Conservation (phyloP, 1,140 invertebrate species). For the Heterodera carotae region DNA sequence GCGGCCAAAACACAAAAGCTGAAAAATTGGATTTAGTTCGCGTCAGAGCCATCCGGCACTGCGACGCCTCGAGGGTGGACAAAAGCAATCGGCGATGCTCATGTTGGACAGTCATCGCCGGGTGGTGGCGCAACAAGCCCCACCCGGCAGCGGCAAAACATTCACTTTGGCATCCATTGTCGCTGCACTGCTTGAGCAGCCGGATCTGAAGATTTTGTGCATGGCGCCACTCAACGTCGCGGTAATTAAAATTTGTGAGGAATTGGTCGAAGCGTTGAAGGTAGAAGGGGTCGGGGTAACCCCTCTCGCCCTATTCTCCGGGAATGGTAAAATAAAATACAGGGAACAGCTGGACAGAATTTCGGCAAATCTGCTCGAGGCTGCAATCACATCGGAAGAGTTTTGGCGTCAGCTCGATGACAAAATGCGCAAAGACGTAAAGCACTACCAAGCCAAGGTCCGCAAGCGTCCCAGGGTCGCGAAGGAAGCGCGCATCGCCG, state of each 20-base stretch:
- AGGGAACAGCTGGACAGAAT: not conserved
- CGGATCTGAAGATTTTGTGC: not conserved
- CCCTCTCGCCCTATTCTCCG: not conserved
- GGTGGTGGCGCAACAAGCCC: not conserved
- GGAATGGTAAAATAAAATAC: slow-evolving; percentile 10
- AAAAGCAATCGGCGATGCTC: slow-evolving; percentile 3
- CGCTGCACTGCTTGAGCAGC: not conserved
- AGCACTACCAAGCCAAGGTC: not conserved
- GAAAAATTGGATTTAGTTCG: too few species aligned
- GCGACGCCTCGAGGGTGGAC: not conserved
- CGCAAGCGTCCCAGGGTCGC: not conserved
- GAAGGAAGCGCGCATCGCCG: not conserved
- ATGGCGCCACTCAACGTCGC: slow-evolving; percentile 1
- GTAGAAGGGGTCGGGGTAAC: not conserved
- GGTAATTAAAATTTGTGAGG: not conserved
- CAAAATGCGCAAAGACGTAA: not conserved
- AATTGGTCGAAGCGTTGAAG: not conserved
- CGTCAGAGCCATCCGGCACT: not conserved
- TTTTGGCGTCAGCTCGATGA: not conserved
- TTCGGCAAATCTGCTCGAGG: not conserved
- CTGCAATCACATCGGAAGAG: not conserved
- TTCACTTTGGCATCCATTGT: slow-evolving; percentile 7
- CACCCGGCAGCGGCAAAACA: slow-evolving; percentile 7
- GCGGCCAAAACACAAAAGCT: too few species aligned
- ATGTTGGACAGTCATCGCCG: not conserved